Evolutionary conservation across 2,797 vertebrate genomes (phyloP), one percentile per base, ranked within the genome.

Genomic region (Capromys pilorides): DNA sequence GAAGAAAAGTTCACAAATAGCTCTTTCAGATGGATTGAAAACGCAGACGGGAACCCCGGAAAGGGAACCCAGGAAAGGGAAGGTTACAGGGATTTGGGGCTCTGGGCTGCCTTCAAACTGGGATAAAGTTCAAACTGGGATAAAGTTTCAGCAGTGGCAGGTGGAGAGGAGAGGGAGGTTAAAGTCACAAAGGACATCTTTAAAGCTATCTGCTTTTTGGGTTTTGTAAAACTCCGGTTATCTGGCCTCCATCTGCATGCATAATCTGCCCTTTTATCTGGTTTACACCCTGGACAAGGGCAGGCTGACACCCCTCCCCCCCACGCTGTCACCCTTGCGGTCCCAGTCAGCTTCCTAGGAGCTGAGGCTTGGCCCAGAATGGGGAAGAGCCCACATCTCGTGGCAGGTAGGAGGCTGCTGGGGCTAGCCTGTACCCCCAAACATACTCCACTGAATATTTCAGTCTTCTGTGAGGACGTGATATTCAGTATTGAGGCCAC

Each of bases 181-280:
- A 80, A 71, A 91, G 93, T 93, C 92, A 95, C 94, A 96, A 94
- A 75, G 64, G 54, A 49, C 77, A 33, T 75, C 64, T 85, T 91
- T 36, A 41, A 64, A 90, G 79, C 61, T 24, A 10, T 7, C 73
- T n/a, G 73, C 31, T 1, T 19, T 41, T 16, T 14, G 41, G 61
- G 45, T 24, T 93, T 87, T 90, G 85, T 64, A 89, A 96, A 66
- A 66, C 71, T 10, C 4, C n/a, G 6, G 33, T 45, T 91, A 71
- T 89, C 93, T 22, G 36, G 75, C 36, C 41, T 14, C 57, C 79
- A n/a, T 94, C 86, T 7, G 83, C 77, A 28, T n/a, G 66, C 57
- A 36, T 64, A 73, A 87, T 36, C 67, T 0, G 13, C 51, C 51
- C 61, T 77, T 78, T 64, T 24, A 69, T 82, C 82, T 88, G 57